phyloP scores from a whole-genome alignment of 2,113 vertebrate genomes.

The Larimichthys crocea region DNA sequence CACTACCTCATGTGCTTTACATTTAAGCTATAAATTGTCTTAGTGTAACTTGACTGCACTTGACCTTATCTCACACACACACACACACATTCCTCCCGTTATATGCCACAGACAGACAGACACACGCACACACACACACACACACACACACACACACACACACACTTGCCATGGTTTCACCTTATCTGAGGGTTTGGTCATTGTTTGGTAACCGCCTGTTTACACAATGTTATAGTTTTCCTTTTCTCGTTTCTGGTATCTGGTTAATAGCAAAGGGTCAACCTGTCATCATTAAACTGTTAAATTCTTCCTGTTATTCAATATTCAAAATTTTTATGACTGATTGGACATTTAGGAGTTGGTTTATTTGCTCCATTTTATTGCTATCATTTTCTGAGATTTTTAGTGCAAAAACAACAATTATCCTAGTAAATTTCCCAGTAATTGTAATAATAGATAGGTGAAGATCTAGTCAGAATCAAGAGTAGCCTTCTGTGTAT shows the following conservation, averaged over 20 bases:
- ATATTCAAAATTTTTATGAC: not conserved
- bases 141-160: slow-evolving; percentile 39
- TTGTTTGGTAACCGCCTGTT: slow-evolving; percentile 51
- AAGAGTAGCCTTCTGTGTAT: not conserved
- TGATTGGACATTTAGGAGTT: too few relatives aligned
- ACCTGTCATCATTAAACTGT: not conserved
- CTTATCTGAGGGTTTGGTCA: slow-evolving; percentile 20
- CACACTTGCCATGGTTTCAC: slow-evolving; percentile 23
- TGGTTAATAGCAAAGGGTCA: not conserved
- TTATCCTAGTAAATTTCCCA: not conserved
- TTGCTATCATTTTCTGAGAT: too few relatives aligned
- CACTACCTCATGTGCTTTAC: slow-evolving; percentile 15
- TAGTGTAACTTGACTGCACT: slow-evolving; percentile 36
- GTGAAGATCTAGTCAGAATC: not conserved
- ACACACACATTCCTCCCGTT: slow-evolving; percentile 30
- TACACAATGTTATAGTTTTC: slow-evolving; percentile 16
- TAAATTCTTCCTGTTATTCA: not conserved
- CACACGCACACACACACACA: slow-evolving; percentile 12
- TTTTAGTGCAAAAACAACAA: not conserved
- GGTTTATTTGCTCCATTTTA: not conserved
- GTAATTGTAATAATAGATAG: not conserved
- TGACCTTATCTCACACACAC: slow-evolving; percentile 65
- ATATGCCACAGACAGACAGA: not conserved
- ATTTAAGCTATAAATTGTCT: slow-evolving; percentile 46
- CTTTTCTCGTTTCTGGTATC: not conserved